Evolutionary conservation across 2,113 vertebrate species (phyloP).

Genomic region (Podiceps cristatus): DNA sequence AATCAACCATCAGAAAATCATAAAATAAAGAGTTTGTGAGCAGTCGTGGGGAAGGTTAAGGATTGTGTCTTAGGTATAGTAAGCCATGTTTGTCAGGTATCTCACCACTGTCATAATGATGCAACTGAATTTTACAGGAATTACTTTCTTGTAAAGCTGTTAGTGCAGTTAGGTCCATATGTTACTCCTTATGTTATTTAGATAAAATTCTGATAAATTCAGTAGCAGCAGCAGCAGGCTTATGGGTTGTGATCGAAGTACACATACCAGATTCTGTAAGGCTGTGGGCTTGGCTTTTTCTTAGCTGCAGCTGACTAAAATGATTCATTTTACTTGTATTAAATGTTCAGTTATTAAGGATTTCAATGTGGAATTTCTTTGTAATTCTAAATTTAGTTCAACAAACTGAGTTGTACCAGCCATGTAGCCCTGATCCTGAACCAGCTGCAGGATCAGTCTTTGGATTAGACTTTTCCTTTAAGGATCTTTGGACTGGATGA

Average conservation of each 20-base stretch:
- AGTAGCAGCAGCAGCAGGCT: not conserved
- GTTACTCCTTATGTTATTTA: conserved; percentile 1
- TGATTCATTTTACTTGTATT: not conserved
- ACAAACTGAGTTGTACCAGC: not conserved
- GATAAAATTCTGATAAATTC: not conserved
- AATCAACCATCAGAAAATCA: not conserved
- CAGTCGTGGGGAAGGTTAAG: not conserved
- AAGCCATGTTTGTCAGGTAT: not conserved
- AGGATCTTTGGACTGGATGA: not conserved
- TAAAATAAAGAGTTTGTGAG: not conserved
- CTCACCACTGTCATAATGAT: not conserved
- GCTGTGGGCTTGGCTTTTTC: not conserved
- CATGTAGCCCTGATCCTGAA: not conserved
- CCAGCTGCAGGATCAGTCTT: not conserved
- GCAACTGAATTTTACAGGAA: not conserved
- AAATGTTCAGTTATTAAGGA: not conserved
- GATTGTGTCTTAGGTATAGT: not conserved
- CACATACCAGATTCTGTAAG: not conserved
- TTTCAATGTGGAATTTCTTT: not conserved
- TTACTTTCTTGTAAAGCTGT: not conserved
- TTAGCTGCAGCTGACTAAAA: not conserved
- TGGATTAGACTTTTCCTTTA: rapidly evolving
- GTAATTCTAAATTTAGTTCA: not conserved
- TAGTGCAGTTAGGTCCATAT: not conserved
- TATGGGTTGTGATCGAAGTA: not conserved